Evolutionary conservation across 2,113 vertebrate species (phyloP).

Genomic region (Urocynchramus pylzowi): DNA sequence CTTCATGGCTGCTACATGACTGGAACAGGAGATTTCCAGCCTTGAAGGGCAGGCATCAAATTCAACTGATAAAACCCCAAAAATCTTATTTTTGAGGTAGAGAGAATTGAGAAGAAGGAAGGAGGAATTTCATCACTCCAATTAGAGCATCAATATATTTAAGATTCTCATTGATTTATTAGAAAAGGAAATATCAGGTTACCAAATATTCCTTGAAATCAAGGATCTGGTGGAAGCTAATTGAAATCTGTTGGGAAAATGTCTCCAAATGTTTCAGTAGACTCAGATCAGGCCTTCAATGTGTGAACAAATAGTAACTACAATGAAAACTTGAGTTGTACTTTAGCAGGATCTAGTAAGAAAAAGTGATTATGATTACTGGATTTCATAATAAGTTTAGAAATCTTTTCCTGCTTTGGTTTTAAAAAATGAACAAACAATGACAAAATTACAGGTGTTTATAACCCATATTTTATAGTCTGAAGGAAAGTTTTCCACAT

Average conservation of each 20-base stretch:
- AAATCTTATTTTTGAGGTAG: not conserved
- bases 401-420: not conserved
- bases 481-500: not conserved
- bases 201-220: not conserved
- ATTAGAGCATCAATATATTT: not conserved
- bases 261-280: not conserved
- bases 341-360: not conserved
- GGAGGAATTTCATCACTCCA: not conserved
- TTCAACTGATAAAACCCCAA: fast-evolving
- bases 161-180: not conserved
- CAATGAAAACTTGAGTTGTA: not conserved
- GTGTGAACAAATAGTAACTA: not conserved
- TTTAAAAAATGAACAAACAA: not conserved
- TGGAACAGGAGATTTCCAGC: not conserved
- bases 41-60: not conserved
- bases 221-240: not conserved
- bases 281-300: not conserved
- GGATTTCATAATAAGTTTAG: not conserved
- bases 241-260: not conserved
- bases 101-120: not conserved
- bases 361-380: not conserved
- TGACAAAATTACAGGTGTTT: not conserved
- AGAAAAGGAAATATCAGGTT: not conserved
- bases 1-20: not conserved
- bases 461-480: not conserved